Evolutionary conservation across 2,113 vertebrate species (phyloP).

Genomic region (Excalfactoria chinensis): DNA sequence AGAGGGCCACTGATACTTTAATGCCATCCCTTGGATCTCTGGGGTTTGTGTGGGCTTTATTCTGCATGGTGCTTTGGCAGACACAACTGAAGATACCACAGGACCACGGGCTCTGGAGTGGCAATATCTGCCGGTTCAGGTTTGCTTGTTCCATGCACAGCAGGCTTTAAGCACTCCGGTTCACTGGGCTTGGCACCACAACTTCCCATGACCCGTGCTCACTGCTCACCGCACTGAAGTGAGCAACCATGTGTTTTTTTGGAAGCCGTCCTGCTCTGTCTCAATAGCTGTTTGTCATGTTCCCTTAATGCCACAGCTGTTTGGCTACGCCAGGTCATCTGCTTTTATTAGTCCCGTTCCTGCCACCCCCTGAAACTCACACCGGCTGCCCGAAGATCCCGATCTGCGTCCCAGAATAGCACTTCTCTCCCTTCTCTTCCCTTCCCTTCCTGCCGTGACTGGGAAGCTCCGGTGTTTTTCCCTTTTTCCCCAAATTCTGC

Average conservation of each 20-base stretch:
- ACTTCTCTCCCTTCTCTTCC: background rate
- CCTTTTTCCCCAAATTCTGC: background rate
- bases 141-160: background rate
- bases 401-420: conserved; percentile 84
- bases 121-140: background rate
- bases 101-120: fast-evolving
- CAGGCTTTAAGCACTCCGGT: background rate
- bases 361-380: conserved; percentile 79
- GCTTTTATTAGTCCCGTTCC: conserved; percentile 74
- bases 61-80: fast-evolving
- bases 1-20: background rate
- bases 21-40: background rate
- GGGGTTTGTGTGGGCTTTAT: background rate
- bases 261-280: background rate
- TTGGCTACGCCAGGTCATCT: conserved; percentile 59
- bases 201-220: background rate
- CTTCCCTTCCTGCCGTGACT: background rate
- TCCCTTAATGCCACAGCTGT: conserved; percentile 65
- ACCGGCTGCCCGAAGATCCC: conserved; percentile 60
- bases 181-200: background rate
- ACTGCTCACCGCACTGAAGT: fast-evolving
- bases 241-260: background rate
- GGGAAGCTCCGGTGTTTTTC: background rate
- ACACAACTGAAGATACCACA: background rate
- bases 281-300: background rate